A percentile compares a stretch with the other conserved stretches of the same genome.
Evolutionary conservation across 2,113 vertebrate species (phyloP).

Genomic region (chimpanzee (Pan troglodytes)): NHGRI_mPanTro3-v2.1_pri NC_072402.2:92980501-92981000

Average conservation of each 20-base stretch:
- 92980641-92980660: not conserved
- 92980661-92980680: not conserved
- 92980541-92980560: not conserved
- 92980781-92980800: not conserved
- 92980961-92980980: rapidly evolving
- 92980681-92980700: not conserved
- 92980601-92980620: not conserved
- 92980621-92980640: not conserved
- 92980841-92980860: not conserved
- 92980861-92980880: not conserved
- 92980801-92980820: not conserved
- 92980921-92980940: not conserved
- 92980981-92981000: not conserved
- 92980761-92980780: not conserved
- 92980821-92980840: not conserved
- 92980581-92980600: not conserved
- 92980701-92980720: not conserved
- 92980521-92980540: not conserved
- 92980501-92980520: not conserved
- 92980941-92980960: not conserved
- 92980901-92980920: not conserved
- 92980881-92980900: not conserved
- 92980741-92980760: too few relatives aligned
- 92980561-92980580: not conserved
- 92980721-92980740: not conserved